These are phyloP conservation scores for Hydraecia micacea DNA, from an alignment of 2,888 invertebrate species.

Conservation along the genomic window DNA sequence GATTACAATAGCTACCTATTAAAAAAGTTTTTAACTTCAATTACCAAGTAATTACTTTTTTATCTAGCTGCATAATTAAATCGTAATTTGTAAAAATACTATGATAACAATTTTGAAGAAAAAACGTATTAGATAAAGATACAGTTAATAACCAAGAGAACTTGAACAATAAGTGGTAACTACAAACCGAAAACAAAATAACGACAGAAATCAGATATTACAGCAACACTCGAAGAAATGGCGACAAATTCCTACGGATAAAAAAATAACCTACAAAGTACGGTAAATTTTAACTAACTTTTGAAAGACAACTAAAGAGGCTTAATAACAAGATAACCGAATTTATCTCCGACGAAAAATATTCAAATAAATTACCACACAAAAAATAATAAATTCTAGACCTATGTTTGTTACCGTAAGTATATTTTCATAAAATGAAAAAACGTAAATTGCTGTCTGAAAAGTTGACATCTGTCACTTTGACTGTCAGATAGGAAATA, in stretches of 20 bases:
- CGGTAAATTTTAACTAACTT: background rate
- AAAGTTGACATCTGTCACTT: conserved; percentile 72
- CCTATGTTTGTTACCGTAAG: conserved; percentile 1
- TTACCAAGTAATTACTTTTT: conserved; percentile 50
- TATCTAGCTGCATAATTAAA: conserved; percentile 17
- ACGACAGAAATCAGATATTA: background rate
- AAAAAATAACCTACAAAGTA: background rate
- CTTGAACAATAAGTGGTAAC: background rate
- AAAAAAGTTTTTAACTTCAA: conserved; percentile 21
- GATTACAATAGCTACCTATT: conserved; percentile 4
- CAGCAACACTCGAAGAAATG: background rate
- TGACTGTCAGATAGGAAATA: conserved; percentile 72
- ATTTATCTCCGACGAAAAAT: conserved; percentile 13
- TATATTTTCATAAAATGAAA: conserved; percentile 45
- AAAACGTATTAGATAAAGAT: conserved; percentile 12
- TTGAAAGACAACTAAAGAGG: conserved; percentile 17
- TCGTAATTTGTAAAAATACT: conserved; percentile 21
- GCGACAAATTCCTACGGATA: background rate
- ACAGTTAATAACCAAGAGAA: background rate
- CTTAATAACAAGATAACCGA: background rate
- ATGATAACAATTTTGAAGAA: conserved; percentile 20
- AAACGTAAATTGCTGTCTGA: conserved; percentile 58
- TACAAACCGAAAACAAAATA: background rate
- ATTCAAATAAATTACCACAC: conserved; percentile 5
- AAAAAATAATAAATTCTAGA: conserved; percentile 19